phyloP scores from a whole-genome alignment of 1,140 invertebrate species.

The Drosophila asahinai region DNA sequence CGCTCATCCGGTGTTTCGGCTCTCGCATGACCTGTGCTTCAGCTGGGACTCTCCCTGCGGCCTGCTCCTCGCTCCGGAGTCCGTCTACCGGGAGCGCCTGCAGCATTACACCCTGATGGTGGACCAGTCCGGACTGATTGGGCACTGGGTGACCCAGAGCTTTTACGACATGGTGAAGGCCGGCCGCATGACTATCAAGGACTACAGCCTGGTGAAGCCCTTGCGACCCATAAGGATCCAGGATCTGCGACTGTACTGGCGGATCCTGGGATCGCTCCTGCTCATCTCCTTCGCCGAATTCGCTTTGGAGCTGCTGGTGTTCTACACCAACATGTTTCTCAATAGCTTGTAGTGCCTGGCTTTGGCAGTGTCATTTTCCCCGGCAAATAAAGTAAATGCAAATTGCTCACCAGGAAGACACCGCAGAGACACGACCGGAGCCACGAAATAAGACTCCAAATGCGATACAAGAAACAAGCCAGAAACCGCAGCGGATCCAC shows the following conservation, averaged over 20 bases:
- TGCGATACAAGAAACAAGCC: slow-evolving; percentile 47
- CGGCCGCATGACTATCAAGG: slow-evolving; percentile 56
- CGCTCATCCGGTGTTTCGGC: slow-evolving; percentile 43
- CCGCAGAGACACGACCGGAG: slow-evolving; percentile 64
- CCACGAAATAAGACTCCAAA: slow-evolving; percentile 54
- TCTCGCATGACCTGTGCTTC: slow-evolving; percentile 43
- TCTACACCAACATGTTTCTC: slow-evolving; percentile 64
- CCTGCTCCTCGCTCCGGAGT: slow-evolving; percentile 47
- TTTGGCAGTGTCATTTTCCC: slow-evolving; percentile 45
- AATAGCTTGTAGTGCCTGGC: slow-evolving; percentile 50
- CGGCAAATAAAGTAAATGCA: slow-evolving; percentile 70
- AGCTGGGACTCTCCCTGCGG: not conserved
- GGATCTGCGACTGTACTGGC: slow-evolving; percentile 35
- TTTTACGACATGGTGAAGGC: slow-evolving; percentile 63
- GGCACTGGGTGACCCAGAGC: slow-evolving; percentile 41
- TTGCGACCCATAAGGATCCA: slow-evolving; percentile 5
- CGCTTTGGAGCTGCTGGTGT: slow-evolving; percentile 48
- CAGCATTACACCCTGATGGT: slow-evolving; percentile 15
- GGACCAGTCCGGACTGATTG: slow-evolving; percentile 36
- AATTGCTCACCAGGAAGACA: slow-evolving; percentile 74
- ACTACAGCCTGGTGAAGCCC: slow-evolving; percentile 31
- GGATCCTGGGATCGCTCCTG: slow-evolving; percentile 11
- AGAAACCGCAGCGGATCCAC: slow-evolving; percentile 63
- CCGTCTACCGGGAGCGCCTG: slow-evolving; percentile 36
- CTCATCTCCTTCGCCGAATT: slow-evolving; percentile 39